Base-by-base conservation (phyloP, 2,113 vertebrate genomes). In the Chauna torquata region DNA sequence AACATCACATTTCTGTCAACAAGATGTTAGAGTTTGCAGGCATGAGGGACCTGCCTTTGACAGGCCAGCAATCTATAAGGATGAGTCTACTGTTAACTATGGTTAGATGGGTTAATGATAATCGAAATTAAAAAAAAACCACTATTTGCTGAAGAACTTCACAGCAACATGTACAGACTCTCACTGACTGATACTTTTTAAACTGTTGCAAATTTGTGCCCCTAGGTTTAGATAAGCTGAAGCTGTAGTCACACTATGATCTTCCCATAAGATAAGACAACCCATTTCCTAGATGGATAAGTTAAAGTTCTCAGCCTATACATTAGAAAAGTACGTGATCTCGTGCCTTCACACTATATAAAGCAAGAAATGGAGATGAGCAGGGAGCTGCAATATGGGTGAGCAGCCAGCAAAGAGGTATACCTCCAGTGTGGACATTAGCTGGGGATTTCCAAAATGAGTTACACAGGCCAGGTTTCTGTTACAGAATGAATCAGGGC, bases 401-500 rank as follows among this genome's bases (percentile, higher is more conserved):
- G 34, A 78, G 44, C 25, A 22, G 17, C 15, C 1, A 2, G 10
- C 34, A 38, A 10, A 5, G 30, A 20, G 9, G 11, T 23, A 32
- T 18, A 54, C 6, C 12, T 69, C 30, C 40, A 0, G 1, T 24
- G 10, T 2, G 12, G 49, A 34, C 16, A 38, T 54, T 2, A 42
- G 34, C 42, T 13, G 19, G 16, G 16, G 6, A 66, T 71, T 62
- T 86, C 50, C 22, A 30, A 3, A 42, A 57, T 9, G 16, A 9
- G 18, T 72, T 49, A 62, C 3, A 55, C 24, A 55, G 40, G 30
- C 12, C 54, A 80, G 18, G 11, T 40, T 66, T 74, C 44, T 54
- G 44, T 38, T 45, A 44, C 13, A 15, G 11, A 22, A 40, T 14
- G 13, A 30, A 49, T 9, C 2, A 3, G 30, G 25, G 14, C 65